Conservation (phyloP, 30 jellyfish, hydroid and myxozoan species). For the Catostylus mosaicus region DNA sequence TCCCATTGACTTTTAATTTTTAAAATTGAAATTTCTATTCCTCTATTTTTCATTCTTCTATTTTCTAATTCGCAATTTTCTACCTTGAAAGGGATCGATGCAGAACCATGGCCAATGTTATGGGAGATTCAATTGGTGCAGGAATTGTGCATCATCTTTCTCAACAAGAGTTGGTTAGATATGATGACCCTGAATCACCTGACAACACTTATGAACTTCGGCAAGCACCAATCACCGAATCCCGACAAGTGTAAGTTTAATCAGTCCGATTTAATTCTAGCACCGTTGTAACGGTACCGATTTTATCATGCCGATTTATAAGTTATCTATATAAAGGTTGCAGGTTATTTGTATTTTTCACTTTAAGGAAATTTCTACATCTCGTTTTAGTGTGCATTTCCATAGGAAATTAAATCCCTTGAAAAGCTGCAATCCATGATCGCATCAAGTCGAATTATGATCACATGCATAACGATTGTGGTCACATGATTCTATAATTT, state of each 20-base stretch:
- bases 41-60: too few species aligned
- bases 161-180: slow-evolving; percentile 61
- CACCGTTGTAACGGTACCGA: background rate
- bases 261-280: background rate
- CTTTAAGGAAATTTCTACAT: background rate
- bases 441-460: too few species aligned
- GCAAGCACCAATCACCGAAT: slow-evolving; percentile 10
- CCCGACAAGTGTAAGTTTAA: slow-evolving; percentile 29
- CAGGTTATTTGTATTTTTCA: background rate
- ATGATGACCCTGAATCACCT: slow-evolving; percentile 64
- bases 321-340: background rate
- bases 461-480: too few species aligned
- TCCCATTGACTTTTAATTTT: too few species aligned
- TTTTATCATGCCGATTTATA: background rate
- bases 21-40: too few species aligned
- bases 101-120: slow-evolving; percentile 91
- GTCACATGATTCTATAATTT: too few species aligned
- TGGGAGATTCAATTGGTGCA: slow-evolving; percentile 96
- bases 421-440: too few species aligned
- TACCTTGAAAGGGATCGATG: slow-evolving; percentile 92
- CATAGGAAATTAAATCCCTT: too few species aligned
- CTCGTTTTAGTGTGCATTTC: background rate
- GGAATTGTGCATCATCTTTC: slow-evolving; percentile 97
- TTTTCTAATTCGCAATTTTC: too few species aligned
- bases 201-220: slow-evolving; percentile 13